Evolutionary conservation across 2,113 vertebrate species (phyloP).

Genomic region (Chloropsis hardwickii): DNA sequence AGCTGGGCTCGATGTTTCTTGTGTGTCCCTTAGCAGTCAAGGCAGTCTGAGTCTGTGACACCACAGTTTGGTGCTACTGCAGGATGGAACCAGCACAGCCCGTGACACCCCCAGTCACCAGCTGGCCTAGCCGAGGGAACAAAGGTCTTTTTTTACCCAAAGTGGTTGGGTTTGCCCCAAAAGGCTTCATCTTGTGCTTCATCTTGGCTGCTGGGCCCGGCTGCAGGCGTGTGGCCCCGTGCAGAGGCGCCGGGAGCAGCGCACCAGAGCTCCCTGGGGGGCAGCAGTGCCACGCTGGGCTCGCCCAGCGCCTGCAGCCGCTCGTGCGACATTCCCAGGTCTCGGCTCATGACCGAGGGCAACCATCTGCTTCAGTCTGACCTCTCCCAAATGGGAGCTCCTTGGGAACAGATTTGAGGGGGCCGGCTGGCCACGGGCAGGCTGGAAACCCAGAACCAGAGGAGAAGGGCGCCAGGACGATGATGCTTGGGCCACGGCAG

Average conservation of each 20-base stretch:
- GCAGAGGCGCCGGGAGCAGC: rapidly evolving
- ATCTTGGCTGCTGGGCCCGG: background rate
- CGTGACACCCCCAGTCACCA: background rate
- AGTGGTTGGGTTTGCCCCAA: background rate
- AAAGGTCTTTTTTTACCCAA: background rate
- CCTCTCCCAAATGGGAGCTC: background rate
- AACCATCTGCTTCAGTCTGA: background rate
- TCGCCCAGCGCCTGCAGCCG: background rate
- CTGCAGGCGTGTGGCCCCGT: background rate
- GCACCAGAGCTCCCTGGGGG: rapidly evolving
- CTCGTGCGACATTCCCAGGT: background rate
- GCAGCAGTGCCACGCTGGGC: background rate
- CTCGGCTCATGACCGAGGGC: rapidly evolving
- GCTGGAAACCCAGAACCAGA: background rate
- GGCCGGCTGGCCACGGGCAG: background rate
- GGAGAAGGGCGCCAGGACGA: background rate
- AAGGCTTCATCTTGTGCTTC: background rate
- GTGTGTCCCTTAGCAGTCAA: background rate
- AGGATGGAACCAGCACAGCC: background rate
- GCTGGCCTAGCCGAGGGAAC: background rate
- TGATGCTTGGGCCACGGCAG: background rate
- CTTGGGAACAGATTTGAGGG: background rate
- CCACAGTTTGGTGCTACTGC: background rate
- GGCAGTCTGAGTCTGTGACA: no score
- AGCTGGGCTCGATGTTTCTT: background rate